Conservation (phyloP, 2,888 invertebrate genomes). For the Chydorus sphaericus region DNA sequence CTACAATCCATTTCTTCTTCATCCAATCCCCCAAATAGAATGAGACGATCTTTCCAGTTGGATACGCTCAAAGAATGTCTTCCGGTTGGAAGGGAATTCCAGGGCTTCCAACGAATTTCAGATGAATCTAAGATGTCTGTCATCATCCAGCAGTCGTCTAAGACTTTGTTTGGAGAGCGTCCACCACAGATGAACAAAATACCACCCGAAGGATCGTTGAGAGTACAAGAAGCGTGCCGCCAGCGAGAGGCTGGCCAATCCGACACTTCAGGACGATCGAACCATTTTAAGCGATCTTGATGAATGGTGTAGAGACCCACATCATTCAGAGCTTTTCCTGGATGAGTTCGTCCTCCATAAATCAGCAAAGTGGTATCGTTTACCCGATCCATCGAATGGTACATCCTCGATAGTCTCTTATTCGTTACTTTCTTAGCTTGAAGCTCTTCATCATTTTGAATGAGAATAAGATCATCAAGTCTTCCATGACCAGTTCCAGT, state of each 20-base stretch:
- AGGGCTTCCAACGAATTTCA: constrained; percentile 20
- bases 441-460: not conserved
- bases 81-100: constrained; percentile 20
- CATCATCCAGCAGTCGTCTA: constrained; percentile 23
- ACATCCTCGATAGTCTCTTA: not conserved
- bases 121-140: constrained; percentile 20
- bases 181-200: constrained; percentile 28
- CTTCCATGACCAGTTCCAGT: not conserved
- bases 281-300: not conserved
- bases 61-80: constrained; percentile 24
- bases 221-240: constrained; percentile 27
- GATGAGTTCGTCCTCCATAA: not conserved
- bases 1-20: not conserved
- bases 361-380: not conserved
- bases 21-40: constrained; percentile 27
- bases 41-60: constrained; percentile 20
- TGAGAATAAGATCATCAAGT: not conserved
- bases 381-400: not conserved
- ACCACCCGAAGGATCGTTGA: constrained; percentile 22
- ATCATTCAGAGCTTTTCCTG: not conserved
- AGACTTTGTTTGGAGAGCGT: constrained; percentile 20
- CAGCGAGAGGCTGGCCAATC: constrained; percentile 25
- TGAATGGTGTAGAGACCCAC: not conserved
- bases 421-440: not conserved
- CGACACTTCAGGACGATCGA: not conserved